These are phyloP conservation scores for Lycaena phlaeas DNA, from an alignment of 2,888 invertebrate species.

Conservation along the genomic window DNA sequence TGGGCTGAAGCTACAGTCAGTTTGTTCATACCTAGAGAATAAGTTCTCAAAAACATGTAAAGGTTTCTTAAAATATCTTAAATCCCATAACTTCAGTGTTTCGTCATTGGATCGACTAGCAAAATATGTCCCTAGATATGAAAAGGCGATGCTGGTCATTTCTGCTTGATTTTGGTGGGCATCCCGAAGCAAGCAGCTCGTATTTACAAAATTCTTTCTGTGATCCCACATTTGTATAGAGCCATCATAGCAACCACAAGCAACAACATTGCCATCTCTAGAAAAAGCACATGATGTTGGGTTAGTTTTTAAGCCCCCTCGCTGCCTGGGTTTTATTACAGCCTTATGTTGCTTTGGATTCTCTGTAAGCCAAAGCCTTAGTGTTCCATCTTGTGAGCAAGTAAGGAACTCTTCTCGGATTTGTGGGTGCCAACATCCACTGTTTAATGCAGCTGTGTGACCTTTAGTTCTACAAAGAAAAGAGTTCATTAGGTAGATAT, in stretches of 20 bases:
- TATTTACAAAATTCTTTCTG: constrained; percentile 91
- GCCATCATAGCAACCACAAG: constrained; percentile 95
- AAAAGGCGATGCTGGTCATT: constrained; percentile 88
- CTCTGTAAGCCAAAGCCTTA: constrained; percentile 91
- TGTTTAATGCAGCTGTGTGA: constrained; percentile 91
- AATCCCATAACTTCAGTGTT: constrained; percentile 95
- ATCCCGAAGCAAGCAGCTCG: constrained; percentile 81
- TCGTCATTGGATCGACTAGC: constrained; percentile 92
- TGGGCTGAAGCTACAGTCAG: constrained; percentile 91
- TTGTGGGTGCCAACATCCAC: constrained; percentile 95
- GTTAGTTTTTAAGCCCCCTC: constrained; percentile 87
- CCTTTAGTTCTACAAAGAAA: constrained; percentile 81
- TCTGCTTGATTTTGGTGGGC: constrained; percentile 88
- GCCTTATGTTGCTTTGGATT: constrained; percentile 84
- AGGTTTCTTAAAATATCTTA: constrained; percentile 86
- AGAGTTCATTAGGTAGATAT: too few relatives aligned
- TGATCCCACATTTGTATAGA: constrained; percentile 98
- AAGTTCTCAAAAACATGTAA: constrained; percentile 79
- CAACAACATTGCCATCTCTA: constrained; percentile 88
- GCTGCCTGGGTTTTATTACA: constrained; percentile 89
- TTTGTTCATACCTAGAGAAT: constrained; percentile 88
- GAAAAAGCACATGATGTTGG: constrained; percentile 90
- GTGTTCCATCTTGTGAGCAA: constrained; percentile 93
- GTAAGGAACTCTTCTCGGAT: constrained; percentile 93
- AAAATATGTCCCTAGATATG: constrained; percentile 86